Evolutionary conservation across 1,140 invertebrate genomes (phyloP).

Genomic region (Lithobius niger): DNA sequence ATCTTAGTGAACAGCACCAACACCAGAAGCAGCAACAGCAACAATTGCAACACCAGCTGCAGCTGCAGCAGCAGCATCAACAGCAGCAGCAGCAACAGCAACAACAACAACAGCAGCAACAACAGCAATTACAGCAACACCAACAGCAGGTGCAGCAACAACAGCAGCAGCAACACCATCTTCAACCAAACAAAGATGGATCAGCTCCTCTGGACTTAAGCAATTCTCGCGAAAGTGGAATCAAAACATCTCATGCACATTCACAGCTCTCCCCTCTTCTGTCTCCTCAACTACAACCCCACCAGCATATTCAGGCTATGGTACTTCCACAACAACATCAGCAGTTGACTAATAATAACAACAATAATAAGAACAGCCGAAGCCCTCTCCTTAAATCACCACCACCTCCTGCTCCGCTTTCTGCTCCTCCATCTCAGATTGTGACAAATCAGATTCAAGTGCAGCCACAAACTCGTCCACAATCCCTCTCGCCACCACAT

Average conservation of each 20-base stretch:
- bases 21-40: slow-evolving; percentile 10
- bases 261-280: too few species aligned
- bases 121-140: background rate
- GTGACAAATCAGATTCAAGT: slow-evolving; percentile 5
- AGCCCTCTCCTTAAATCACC: slow-evolving; percentile 1
- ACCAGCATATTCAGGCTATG: too few species aligned
- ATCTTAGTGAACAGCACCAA: background rate
- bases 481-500: slow-evolving; percentile 15
- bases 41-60: background rate
- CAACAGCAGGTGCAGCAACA: background rate
- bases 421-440: slow-evolving; percentile 11
- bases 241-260: too few species aligned
- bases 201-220: slow-evolving; percentile 8
- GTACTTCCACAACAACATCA: too few species aligned
- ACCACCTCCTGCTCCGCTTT: too few species aligned
- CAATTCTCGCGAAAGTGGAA: background rate
- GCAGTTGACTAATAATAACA: background rate
- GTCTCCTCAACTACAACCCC: too few species aligned
- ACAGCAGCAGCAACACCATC: background rate
- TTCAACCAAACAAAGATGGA: background rate
- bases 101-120: background rate
- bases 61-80: slow-evolving; percentile 7
- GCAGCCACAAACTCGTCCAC: slow-evolving; percentile 7
- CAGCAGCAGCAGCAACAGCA: slow-evolving; percentile 5
- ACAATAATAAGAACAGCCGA: background rate